Evolutionary conservation across 2,113 vertebrate genomes (phyloP), one percentile per base, ranked within the genome.

Genomic region (Cariama cristata): DNA sequence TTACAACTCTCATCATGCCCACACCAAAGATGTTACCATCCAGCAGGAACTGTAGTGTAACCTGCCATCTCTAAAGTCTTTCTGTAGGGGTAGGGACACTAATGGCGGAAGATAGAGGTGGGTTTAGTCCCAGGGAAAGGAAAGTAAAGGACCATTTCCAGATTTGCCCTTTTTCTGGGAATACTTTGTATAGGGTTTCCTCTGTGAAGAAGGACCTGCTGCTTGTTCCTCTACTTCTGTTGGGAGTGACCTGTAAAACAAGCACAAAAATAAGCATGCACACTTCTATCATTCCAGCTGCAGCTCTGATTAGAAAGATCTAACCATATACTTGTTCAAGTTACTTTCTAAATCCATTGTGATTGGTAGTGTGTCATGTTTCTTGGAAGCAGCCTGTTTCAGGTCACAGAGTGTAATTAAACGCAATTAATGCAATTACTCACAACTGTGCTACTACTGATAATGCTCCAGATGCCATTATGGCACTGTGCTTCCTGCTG

Each of bases 381-480:
- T 90, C 95, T 95, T 92, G 83, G 88, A 97, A 96, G 85, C 94
- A 91, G 89, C 53, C 56, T 81, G 63, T 91, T 95, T 95, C 73
- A 73, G 95, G 93, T 97, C 97, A 82, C 32, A 59, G 72, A 56
- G 77, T 91, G 71, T 92, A 97, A 97, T 97, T 97, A 97, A 95
- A 97, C 81, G 88, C 95, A 97, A 97, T 97, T 97, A 96, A 96
- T 64, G 75, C 91, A 97, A 97, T 97, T 97, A 96, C 82, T 96
- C 86, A 72, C 87, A 93, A 94, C 49, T 91, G 50, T 22, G 79
- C 49, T 84, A 13, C 89, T 85, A 13, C 89, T 85, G 67, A 76
- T 87, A 95, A 95, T 88, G 56, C 67, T 97, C 80, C 94, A 94
- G 93, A 96, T 95, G 95, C 91, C 79, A 64, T 92, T 88, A 53